These are phyloP conservation scores for Synanthedon vespiformis DNA, from an alignment of 2,888 invertebrate species.

Conservation along the genomic window DNA sequence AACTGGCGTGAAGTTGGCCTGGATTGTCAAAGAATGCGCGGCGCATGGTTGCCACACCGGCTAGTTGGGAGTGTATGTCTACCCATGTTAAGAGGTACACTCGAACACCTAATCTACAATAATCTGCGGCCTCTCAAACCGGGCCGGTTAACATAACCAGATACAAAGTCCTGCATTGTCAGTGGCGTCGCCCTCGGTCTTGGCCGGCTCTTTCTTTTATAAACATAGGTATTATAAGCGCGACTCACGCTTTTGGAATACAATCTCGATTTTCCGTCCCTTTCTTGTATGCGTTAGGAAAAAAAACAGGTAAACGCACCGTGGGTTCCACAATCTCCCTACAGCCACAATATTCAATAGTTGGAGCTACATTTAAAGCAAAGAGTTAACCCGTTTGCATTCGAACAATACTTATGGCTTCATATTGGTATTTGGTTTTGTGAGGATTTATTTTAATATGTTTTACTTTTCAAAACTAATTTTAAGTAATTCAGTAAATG, in stretches of 20 bases:
- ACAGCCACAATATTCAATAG: no score
- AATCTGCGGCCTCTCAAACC: slow-evolving; percentile 32
- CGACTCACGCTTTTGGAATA: slow-evolving; percentile 47
- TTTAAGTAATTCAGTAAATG: no score
- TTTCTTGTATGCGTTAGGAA: slow-evolving; percentile 41
- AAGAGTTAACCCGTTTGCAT: no score
- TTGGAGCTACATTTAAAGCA: no score
- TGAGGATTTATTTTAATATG: no score
- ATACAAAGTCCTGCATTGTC: slow-evolving; percentile 63
- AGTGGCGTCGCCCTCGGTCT: slow-evolving; percentile 60
- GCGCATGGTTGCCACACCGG: slow-evolving; percentile 67
- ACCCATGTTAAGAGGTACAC: slow-evolving; percentile 40
- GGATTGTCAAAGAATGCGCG: slow-evolving; percentile 65
- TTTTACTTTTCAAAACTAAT: no score
- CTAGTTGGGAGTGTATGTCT: slow-evolving; percentile 46
- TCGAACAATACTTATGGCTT: no score
- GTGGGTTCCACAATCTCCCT: background rate
- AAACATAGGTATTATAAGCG: slow-evolving; percentile 25
- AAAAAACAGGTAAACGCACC: slow-evolving; percentile 51
- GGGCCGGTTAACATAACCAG: slow-evolving; percentile 59
- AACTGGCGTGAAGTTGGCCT: slow-evolving; percentile 63
- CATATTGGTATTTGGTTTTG: no score
- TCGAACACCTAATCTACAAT: slow-evolving; percentile 33
- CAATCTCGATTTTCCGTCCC: slow-evolving; percentile 38
- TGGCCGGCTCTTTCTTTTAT: slow-evolving; percentile 41